phyloP scores from a whole-genome alignment of 2,888 invertebrate species.

The Scaptomyza polygonia region DNA sequence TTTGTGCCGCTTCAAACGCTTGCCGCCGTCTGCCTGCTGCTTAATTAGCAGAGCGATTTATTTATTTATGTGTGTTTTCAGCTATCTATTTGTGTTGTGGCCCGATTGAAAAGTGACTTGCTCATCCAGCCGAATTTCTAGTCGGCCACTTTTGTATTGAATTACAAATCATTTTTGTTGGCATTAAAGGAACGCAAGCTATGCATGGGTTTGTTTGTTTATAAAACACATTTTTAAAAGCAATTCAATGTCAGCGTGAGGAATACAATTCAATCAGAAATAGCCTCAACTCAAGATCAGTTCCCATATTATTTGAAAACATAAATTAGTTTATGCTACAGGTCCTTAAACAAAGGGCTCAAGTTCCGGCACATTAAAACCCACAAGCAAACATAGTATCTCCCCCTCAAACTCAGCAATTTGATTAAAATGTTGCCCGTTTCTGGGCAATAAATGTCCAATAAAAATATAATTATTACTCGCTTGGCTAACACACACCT shows the following conservation, averaged over 20 bases:
- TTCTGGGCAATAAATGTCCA: constrained; percentile 82
- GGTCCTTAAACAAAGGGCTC: constrained; percentile 45
- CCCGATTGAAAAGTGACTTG: constrained; percentile 49
- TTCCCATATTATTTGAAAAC: constrained; percentile 42
- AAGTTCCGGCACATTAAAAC: constrained; percentile 51
- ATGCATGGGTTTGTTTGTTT: constrained; percentile 49
- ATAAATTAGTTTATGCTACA: constrained; percentile 55
- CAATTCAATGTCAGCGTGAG: constrained; percentile 44
- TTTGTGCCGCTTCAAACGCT: constrained; percentile 63
- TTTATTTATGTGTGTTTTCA: constrained; percentile 62
- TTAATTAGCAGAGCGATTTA: constrained; percentile 76
- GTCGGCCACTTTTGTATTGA: constrained; percentile 55
- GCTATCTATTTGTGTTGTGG: constrained; percentile 41
- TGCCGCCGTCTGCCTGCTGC: constrained; percentile 33
- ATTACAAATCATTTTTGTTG: constrained; percentile 56
- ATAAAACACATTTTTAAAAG: constrained; percentile 56
- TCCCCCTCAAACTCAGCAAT: constrained; percentile 32
- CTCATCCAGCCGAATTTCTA: constrained; percentile 46
- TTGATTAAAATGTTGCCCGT: constrained; percentile 76
- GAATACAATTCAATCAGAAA: not conserved
- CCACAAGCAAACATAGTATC: constrained; percentile 7
- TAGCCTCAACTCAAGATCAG: not conserved
- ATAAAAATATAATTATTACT: constrained; percentile 83
- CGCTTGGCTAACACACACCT: constrained; percentile 74
- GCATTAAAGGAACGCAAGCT: constrained; percentile 38